These are phyloP conservation scores for Crenuchus spilurus DNA, from an alignment of 2,797 vertebrate species.

Conservation along the genomic window DNA sequence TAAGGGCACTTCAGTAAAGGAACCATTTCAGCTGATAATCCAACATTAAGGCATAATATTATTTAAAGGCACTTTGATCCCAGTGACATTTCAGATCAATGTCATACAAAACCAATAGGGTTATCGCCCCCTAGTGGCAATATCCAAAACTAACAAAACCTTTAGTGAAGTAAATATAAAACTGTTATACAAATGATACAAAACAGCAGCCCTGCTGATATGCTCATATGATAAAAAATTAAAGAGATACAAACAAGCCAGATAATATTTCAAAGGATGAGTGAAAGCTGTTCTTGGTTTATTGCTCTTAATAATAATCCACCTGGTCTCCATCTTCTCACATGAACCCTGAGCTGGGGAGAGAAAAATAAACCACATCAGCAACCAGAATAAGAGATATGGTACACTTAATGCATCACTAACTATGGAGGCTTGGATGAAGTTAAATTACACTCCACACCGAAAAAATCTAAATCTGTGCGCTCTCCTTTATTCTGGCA, in stretches of 20 bases:
- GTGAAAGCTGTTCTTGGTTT: constrained; percentile 5
- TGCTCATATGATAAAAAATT: constrained; percentile 16
- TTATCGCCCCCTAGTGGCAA: constrained; percentile 15
- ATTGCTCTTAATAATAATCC: neutral
- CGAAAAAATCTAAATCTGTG: neutral
- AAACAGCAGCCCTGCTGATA: constrained; percentile 41
- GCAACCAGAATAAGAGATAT: neutral
- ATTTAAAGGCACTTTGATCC: constrained; percentile 32
- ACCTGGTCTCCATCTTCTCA: constrained; percentile 9
- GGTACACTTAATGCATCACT: too few species aligned
- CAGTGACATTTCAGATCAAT: neutral
- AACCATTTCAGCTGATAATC: neutral
- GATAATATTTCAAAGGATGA: constrained; percentile 21
- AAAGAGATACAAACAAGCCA: constrained; percentile 26
- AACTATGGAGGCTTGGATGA: neutral
- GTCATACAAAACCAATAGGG: neutral
- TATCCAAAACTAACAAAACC: constrained; percentile 4
- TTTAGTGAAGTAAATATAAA: constrained; percentile 27
- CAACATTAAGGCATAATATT: constrained; percentile 20
- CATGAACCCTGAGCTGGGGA: constrained; percentile 45
- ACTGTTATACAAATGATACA: constrained; percentile 34
- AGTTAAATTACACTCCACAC: too few species aligned
- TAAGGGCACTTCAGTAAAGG: neutral
- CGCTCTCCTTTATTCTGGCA: neutral
- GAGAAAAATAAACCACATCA: neutral